Evolutionary conservation across 1,140 invertebrate genomes (phyloP).

Genomic region (Trichonephila clavata): DNA sequence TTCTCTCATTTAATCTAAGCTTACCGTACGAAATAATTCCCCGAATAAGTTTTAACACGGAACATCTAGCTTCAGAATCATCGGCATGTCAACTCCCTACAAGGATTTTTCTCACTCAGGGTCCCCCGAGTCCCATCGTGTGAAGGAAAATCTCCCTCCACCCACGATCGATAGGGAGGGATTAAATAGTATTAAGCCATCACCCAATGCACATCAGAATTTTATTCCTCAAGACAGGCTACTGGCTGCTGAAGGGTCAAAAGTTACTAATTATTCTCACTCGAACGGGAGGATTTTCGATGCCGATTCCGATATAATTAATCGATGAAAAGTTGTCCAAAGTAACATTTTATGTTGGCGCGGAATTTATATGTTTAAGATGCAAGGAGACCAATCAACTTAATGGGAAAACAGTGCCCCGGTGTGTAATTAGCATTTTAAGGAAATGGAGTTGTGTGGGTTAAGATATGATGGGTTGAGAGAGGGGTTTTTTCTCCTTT

Average conservation of each 20-base stretch:
- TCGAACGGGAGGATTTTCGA: conserved; percentile 3
- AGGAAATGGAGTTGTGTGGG: background rate
- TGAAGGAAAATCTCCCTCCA: background rate
- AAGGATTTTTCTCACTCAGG: background rate
- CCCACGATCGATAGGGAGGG: background rate
- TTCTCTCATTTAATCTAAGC: background rate
- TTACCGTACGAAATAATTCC: background rate
- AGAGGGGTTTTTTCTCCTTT: background rate
- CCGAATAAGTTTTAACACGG: conserved; percentile 19
- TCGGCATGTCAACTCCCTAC: background rate
- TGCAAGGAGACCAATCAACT: conserved; percentile 32
- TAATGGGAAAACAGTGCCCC: conserved; percentile 39
- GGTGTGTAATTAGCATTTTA: conserved; percentile 45
- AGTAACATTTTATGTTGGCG: conserved; percentile 10
- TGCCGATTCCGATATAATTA: conserved; percentile 23
- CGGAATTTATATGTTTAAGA: conserved; percentile 1
- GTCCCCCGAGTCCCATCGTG: background rate
- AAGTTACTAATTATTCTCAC: conserved; percentile 31
- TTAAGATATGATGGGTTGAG: background rate
- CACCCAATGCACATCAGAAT: conserved; percentile 11
- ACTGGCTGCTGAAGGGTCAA: background rate
- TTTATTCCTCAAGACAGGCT: conserved; percentile 22
- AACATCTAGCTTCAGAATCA: background rate
- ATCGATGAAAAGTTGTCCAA: conserved; percentile 25
- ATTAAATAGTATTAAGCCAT: conserved; percentile 31